Base-by-base conservation (phyloP, 1,140 invertebrate genomes). In the Plodia interpunctella region DNA sequence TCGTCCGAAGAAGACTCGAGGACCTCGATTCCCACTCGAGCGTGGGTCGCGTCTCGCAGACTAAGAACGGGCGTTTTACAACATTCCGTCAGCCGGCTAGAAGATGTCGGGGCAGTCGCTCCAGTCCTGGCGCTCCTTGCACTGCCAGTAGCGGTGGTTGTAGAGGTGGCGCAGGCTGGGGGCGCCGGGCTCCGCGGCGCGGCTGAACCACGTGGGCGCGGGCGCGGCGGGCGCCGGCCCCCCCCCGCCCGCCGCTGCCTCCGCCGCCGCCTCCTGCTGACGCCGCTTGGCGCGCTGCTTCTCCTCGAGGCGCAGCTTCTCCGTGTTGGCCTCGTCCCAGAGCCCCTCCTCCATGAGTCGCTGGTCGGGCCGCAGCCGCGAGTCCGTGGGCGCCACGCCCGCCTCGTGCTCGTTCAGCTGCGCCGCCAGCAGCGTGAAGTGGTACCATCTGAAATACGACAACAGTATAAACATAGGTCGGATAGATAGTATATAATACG, bases 361-460 rank as follows among this genome's bases (percentile, higher is more conserved):
- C 90, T 99, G 98, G 93, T 99, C 98, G 49, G 98, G 98, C 62
- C 98, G 92, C 18, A 92, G 86, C n/a, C 98, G 93, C 15, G 95
- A 96, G 91, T 99, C 99, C 0, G 98, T 99, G 13, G 98, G 98
- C 25, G 98, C 97, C 21, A 99, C 94, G 38, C 94, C 95, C 5
- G 96, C 94, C 90, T 99, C 98, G 9, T 92, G 91, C 88, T 99
- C 98, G 87, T 99, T 99, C 53, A 99, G 90, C 90, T 99, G 97
- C 80, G 97, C 96, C 15, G 98, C 98, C 70, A 99, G 91, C 83
- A 95, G 88, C 8, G 98, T 99, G 85, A 99, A 99, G 84, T 96
- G 95, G 89, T 99, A 99, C 90, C 94, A 98, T 83, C 95, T 96
- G 81, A 21, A 64, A 15, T 32, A 32, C 3, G 1, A 5, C 2